These are phyloP conservation scores for Neuroscelio doddi DNA, from an alignment of 2,888 invertebrate genomes.

Conservation along the genomic window DNA sequence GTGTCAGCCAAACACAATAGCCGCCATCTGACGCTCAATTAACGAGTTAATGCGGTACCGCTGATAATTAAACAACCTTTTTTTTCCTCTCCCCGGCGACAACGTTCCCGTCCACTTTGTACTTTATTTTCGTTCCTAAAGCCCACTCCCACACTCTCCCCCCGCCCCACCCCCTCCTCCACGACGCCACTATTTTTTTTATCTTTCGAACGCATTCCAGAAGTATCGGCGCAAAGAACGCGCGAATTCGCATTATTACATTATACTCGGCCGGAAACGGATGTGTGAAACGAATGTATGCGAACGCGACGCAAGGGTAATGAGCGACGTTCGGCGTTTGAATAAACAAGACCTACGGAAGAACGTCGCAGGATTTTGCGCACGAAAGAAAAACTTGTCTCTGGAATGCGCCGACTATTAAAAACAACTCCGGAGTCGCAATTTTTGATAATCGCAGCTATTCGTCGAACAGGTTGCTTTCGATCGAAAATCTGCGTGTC, in stretches of 20 bases:
- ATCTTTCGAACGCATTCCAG: conserved; percentile 47
- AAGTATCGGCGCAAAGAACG: conserved; percentile 52
- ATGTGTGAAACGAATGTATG: conserved; percentile 68
- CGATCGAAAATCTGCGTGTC: too few species aligned
- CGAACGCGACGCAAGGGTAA: conserved; percentile 55
- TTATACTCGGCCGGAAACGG: conserved; percentile 68
- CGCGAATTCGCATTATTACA: conserved; percentile 62
- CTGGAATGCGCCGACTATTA: too few species aligned
- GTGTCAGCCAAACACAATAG: conserved; percentile 68
- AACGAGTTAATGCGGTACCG: conserved; percentile 71
- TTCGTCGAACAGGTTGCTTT: too few species aligned
- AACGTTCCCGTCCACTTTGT: conserved; percentile 14
- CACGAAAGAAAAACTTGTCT: conserved; percentile 5
- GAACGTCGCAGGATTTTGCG: conserved; percentile 11
- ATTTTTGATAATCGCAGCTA: too few species aligned
- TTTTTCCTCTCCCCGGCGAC: conserved; percentile 38
- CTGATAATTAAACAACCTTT: conserved; percentile 71
- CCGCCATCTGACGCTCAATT: conserved; percentile 71
- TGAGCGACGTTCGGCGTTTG: conserved; percentile 49
- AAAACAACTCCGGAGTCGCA: too few species aligned
- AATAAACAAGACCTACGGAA: conserved; percentile 24
- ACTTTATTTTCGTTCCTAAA: neutral
- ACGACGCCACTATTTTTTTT: conserved; percentile 36
- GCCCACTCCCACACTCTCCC: neutral
- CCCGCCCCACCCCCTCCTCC: conserved; percentile 10